Percentiles rank a stretch among this genome's conserved stretches.
Conservation (phyloP, 92 coral and sea anemone genomes). For the Blastomussa wellsi region DNA sequence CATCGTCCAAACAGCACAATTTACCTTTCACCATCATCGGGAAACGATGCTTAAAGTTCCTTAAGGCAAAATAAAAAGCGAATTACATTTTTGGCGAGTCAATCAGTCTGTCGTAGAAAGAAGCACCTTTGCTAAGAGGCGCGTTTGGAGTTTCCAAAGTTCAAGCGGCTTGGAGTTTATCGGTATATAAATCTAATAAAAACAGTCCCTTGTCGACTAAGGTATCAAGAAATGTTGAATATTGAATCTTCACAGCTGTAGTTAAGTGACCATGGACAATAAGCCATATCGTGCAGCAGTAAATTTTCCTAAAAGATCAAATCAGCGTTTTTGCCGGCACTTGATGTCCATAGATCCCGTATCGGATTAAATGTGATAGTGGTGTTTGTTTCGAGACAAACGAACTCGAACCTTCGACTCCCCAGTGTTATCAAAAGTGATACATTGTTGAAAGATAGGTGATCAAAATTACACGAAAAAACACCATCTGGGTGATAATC, state of each 20-base stretch:
- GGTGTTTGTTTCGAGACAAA: neutral
- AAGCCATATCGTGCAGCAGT: neutral
- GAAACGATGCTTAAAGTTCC: slow-evolving; percentile 33
- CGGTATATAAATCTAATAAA: slow-evolving; percentile 7
- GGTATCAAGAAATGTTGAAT: slow-evolving; percentile 12
- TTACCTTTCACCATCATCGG: slow-evolving; percentile 43
- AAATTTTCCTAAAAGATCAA: neutral
- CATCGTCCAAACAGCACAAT: slow-evolving; percentile 63
- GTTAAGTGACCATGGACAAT: slow-evolving; percentile 9
- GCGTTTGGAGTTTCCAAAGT: neutral
- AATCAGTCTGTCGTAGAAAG: slow-evolving; percentile 2
- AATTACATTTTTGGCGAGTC: slow-evolving; percentile 28
- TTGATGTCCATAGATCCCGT: too few relatives aligned
- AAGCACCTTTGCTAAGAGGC: neutral
- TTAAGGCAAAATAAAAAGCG: slow-evolving; percentile 22
- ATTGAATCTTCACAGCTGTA: slow-evolving; percentile 11
- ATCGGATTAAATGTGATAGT: neutral
- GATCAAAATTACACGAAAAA: neutral
- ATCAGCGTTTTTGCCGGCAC: neutral
- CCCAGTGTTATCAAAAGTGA: neutral
- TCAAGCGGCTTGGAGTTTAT: neutral
- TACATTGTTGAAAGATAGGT: neutral
- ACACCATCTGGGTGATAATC: neutral
- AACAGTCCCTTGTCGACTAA: slow-evolving; percentile 19
- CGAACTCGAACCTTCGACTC: neutral